phyloP scores from a whole-genome alignment of 2,113 vertebrate genomes.

The Papio anubis region DNA sequence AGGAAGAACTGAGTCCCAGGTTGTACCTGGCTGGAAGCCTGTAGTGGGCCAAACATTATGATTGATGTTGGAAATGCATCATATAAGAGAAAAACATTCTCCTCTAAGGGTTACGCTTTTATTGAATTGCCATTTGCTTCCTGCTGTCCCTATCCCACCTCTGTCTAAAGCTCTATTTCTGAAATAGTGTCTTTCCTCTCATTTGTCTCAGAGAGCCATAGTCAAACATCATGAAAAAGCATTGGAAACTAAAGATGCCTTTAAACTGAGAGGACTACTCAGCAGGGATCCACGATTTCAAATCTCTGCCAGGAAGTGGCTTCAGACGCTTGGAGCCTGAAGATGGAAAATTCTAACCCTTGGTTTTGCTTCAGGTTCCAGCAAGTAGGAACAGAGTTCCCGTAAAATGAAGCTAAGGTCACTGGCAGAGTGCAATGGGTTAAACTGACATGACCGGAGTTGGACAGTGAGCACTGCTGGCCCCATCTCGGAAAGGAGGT shows the following conservation, averaged over 20 bases:
- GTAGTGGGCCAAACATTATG: not conserved
- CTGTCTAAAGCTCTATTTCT: slow-evolving; percentile 40
- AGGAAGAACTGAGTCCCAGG: slow-evolving; percentile 45
- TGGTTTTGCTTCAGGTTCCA: slow-evolving; percentile 26
- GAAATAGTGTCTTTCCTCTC: slow-evolving; percentile 20
- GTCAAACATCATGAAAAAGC: slow-evolving; percentile 68
- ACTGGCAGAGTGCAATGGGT: slow-evolving; percentile 64
- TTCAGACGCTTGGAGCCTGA: slow-evolving; percentile 68
- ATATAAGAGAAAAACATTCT: not conserved
- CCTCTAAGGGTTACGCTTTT: slow-evolving; percentile 4
- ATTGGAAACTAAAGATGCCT: slow-evolving; percentile 72
- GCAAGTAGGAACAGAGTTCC: slow-evolving; percentile 34
- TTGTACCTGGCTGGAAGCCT: slow-evolving; percentile 56
- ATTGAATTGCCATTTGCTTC: slow-evolving; percentile 29
- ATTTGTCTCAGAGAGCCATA: slow-evolving; percentile 32
- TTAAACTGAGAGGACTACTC: slow-evolving; percentile 68
- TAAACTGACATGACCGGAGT: slow-evolving; percentile 45
- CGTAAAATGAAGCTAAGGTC: slow-evolving; percentile 46
- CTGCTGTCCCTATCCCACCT: not conserved
- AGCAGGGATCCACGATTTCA: slow-evolving; percentile 60
- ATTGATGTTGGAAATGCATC: slow-evolving; percentile 41
- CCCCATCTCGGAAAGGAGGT: slow-evolving; percentile 37
- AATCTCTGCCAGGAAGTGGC: slow-evolving; percentile 69
- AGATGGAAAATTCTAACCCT: slow-evolving; percentile 66
- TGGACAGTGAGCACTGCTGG: not conserved